phyloP scores from a whole-genome alignment of 2,113 vertebrate genomes.

The Aegotheles bennettii region DNA sequence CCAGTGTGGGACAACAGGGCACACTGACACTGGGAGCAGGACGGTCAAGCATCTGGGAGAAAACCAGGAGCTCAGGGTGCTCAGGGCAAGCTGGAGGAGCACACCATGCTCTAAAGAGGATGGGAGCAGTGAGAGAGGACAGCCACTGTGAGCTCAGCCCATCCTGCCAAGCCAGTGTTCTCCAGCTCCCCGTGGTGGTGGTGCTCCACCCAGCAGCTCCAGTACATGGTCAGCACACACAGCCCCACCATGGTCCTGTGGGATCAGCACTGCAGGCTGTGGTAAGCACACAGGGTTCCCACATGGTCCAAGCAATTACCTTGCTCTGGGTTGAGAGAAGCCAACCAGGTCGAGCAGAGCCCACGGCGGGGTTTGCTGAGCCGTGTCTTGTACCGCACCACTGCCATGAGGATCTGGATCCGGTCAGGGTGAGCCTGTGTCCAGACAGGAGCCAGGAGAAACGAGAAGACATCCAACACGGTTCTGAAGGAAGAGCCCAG shows the following conservation, averaged over 20 bases:
- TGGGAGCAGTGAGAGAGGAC: background rate
- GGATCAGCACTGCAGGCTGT: background rate
- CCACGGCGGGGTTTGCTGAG: constrained; percentile 82
- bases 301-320: constrained; percentile 57
- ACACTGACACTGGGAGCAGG: background rate
- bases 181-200: background rate
- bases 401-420: constrained; percentile 90
- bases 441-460: background rate
- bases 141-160: background rate
- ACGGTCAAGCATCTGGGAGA: fast-evolving
- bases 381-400: constrained; percentile 86
- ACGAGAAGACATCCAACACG: background rate
- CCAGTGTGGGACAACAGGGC: background rate
- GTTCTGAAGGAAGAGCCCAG: background rate
- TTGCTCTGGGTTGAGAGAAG: constrained; percentile 80
- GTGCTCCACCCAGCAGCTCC: background rate
- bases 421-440: constrained; percentile 77
- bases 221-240: fast-evolving
- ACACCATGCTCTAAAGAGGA: background rate
- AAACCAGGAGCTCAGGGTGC: background rate
- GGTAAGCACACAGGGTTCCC: background rate
- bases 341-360: constrained; percentile 92
- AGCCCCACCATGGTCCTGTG: fast-evolving
- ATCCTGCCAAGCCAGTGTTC: background rate
- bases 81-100: background rate